Conservation (phyloP, 2,113 vertebrate species). For the Chaetops frenatus region DNA sequence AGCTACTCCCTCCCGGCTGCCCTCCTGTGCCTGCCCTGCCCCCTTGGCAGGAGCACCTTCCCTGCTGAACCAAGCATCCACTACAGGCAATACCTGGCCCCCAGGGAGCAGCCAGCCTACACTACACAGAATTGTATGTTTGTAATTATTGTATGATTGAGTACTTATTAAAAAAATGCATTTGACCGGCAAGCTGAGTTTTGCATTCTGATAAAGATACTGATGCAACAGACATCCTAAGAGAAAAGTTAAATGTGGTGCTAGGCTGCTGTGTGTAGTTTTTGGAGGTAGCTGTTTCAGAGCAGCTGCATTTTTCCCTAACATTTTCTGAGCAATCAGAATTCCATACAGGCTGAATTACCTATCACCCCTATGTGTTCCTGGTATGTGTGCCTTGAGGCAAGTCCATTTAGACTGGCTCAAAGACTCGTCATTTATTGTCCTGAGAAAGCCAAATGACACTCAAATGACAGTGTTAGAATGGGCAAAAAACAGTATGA, state of each 20-base stretch:
- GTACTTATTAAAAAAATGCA: not conserved
- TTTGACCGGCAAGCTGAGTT: not conserved
- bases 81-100: not conserved
- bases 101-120: not conserved
- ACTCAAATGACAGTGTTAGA: not conserved
- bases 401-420: not conserved
- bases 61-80: not conserved
- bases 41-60: not conserved
- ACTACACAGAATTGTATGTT: not conserved
- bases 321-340: not conserved
- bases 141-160: not conserved
- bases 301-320: not conserved
- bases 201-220: not conserved
- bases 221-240: not conserved
- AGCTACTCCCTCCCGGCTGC: accelerated
- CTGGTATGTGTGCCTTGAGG: not conserved
- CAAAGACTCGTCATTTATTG: not conserved
- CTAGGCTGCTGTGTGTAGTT: not conserved
- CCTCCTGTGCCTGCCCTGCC: not conserved
- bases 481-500: not conserved
- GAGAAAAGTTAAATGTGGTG: not conserved
- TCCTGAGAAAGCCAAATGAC: not conserved
- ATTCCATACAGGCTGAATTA: not conserved
- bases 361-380: not conserved
- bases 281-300: not conserved